phyloP scores from a whole-genome alignment of 1,140 invertebrate species.

The Maconellicoccus hirsutus region DNA sequence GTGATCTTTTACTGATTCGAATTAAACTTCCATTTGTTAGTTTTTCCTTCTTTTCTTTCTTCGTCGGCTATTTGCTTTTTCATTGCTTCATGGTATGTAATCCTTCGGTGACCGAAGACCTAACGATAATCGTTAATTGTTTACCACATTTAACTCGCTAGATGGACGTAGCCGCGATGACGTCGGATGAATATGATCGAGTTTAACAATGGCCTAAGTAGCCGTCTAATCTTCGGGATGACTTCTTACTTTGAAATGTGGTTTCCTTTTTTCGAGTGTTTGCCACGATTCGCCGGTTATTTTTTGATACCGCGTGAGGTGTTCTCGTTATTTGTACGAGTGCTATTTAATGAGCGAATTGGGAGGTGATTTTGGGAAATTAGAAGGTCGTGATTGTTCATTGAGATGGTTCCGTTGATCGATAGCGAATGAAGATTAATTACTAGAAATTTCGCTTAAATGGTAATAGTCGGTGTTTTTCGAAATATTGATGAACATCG shows the following conservation, averaged over 20 bases:
- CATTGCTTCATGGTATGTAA: slow-evolving; percentile 13
- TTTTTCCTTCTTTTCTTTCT: background rate
- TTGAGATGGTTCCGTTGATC: too few species aligned
- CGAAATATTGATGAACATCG: too few species aligned
- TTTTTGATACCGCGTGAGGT: too few species aligned
- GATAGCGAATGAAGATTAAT: too few species aligned
- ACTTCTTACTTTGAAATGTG: background rate
- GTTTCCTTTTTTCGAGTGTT: slow-evolving; percentile 8
- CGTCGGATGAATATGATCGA: background rate
- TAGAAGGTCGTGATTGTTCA: too few species aligned
- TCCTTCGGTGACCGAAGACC: background rate
- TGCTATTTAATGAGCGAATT: too few species aligned
- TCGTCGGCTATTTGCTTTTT: background rate
- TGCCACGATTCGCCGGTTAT: background rate
- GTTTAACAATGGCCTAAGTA: background rate
- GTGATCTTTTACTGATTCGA: slow-evolving; percentile 20
- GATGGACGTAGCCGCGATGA: background rate
- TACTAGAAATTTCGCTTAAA: too few species aligned
- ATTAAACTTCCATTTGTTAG: slow-evolving; percentile 19
- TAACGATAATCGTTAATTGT: slow-evolving; percentile 14
- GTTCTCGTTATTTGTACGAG: too few species aligned
- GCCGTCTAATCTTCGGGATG: background rate
- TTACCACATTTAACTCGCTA: background rate
- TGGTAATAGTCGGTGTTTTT: too few species aligned
- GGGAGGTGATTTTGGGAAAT: too few species aligned